These are phyloP conservation scores for Pyrrhia umbra DNA, from an alignment of 2,888 invertebrate species.

Conservation along the genomic window DNA sequence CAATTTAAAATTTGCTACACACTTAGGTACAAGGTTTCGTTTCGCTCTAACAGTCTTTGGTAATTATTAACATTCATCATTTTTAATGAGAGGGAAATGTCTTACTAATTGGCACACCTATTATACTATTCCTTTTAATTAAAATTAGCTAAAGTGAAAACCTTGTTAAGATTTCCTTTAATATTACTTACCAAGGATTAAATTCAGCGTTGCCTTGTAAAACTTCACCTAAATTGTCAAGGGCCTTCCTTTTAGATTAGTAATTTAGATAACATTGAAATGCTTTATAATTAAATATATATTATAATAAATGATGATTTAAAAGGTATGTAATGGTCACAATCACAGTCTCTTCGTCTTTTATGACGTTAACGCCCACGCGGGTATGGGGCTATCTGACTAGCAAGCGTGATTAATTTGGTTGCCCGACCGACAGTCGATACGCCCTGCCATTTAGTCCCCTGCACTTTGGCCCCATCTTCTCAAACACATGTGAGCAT, in stretches of 20 bases:
- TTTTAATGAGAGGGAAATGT: constrained; percentile 37
- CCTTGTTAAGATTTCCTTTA: constrained; percentile 37
- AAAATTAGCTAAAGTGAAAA: constrained; percentile 39
- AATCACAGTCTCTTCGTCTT: not conserved
- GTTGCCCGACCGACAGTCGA: not conserved
- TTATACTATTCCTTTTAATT: constrained; percentile 37
- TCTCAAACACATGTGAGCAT: not conserved
- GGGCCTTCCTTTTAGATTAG: not conserved
- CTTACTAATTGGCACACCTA: constrained; percentile 37
- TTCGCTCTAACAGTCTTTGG: constrained; percentile 14
- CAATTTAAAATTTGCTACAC: constrained; percentile 1
- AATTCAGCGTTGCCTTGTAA: constrained; percentile 19
- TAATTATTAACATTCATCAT: constrained; percentile 31
- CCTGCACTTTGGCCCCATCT: constrained; percentile 11
- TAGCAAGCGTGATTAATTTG: constrained; percentile 35
- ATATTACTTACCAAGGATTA: constrained; percentile 24
- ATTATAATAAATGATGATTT: not conserved
- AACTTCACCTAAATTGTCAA: constrained; percentile 2
- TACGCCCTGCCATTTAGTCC: not conserved
- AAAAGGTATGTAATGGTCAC: constrained; percentile 1
- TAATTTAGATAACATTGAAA: not conserved
- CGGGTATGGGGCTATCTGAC: constrained; percentile 13
- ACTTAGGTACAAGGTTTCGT: constrained; percentile 24
- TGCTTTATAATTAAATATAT: not conserved
- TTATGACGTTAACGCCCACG: constrained; percentile 9